phyloP scores from a whole-genome alignment of 2,888 invertebrate genomes.

The Penaeus monodon region DNA sequence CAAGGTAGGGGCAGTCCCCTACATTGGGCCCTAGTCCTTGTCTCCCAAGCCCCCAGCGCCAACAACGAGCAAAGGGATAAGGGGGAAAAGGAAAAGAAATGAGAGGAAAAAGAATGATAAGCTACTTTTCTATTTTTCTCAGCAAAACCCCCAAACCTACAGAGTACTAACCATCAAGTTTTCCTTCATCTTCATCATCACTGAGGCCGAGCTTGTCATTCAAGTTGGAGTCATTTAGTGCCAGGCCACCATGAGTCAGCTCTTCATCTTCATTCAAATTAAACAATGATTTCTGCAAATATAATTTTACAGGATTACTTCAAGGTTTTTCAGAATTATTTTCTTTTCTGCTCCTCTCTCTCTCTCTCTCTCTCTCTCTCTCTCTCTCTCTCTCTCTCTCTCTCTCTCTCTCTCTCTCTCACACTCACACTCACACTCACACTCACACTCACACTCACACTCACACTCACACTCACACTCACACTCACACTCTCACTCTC shows the following conservation, averaged over 20 bases:
- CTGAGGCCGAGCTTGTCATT: conserved; percentile 89
- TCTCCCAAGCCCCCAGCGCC: too few relatives aligned
- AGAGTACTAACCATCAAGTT: conserved; percentile 68
- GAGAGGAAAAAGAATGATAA: neutral
- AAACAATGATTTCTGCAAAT: conserved; percentile 72
- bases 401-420: conserved; percentile 3
- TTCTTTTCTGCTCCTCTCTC: too few relatives aligned
- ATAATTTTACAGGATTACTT: neutral
- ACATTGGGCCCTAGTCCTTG: too few relatives aligned
- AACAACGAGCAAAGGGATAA: too few relatives aligned
- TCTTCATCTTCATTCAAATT: conserved; percentile 89
- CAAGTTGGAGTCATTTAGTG: conserved; percentile 89
- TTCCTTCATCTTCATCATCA: conserved; percentile 82
- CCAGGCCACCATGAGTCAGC: conserved; percentile 91
- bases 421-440: neutral
- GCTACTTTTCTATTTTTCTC: too few relatives aligned
- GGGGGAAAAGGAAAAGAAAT: neutral
- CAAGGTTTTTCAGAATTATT: too few relatives aligned
- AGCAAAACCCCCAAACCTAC: neutral
- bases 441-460: neutral
- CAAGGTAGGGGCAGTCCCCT: too few relatives aligned
- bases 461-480: too few relatives aligned
- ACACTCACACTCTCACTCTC: too few relatives aligned
- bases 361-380: too few relatives aligned
- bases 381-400: too few relatives aligned